A percentile compares a stretch with the other conserved stretches of the same genome.
Conservation (phyloP, 1,140 invertebrate species). For the Eupristina koningsbergeri region DNA sequence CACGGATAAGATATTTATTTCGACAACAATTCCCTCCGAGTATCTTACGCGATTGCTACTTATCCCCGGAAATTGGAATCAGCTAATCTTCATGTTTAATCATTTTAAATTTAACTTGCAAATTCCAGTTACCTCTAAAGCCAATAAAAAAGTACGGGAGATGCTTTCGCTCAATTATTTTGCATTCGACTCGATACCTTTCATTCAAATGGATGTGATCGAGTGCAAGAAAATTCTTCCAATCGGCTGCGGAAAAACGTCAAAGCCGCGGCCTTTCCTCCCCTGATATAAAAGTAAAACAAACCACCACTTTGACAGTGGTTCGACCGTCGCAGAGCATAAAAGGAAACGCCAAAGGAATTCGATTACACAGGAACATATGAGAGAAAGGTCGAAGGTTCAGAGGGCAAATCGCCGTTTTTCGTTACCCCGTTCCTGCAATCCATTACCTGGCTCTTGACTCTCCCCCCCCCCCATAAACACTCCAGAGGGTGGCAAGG, state of each 20-base stretch:
- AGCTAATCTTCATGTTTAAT: no score
- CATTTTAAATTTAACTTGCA: no score
- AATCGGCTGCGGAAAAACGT: not conserved
- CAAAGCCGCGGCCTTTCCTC: not conserved
- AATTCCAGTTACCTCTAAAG: no score
- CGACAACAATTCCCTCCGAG: no score
- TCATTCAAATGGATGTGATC: not conserved
- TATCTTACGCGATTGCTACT: no score
- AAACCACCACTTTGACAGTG: not conserved
- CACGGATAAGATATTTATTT: no score
- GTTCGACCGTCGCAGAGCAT: not conserved
- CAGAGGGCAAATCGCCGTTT: not conserved
- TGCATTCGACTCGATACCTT: no score
- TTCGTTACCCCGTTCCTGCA: not conserved
- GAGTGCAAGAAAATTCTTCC: not conserved
- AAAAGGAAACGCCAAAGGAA: not conserved
- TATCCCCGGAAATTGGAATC: no score
- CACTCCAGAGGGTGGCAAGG: not conserved
- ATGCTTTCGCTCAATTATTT: no score
- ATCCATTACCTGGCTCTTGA: slow-evolving; percentile 1
- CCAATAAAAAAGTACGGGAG: no score
- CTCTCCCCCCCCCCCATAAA: no score
- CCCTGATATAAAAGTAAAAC: no score
- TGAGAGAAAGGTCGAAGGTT: not conserved
- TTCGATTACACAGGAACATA: not conserved